phyloP scores from a whole-genome alignment of 92 coral and sea anemone species.

The Bergia puertoricense region DNA sequence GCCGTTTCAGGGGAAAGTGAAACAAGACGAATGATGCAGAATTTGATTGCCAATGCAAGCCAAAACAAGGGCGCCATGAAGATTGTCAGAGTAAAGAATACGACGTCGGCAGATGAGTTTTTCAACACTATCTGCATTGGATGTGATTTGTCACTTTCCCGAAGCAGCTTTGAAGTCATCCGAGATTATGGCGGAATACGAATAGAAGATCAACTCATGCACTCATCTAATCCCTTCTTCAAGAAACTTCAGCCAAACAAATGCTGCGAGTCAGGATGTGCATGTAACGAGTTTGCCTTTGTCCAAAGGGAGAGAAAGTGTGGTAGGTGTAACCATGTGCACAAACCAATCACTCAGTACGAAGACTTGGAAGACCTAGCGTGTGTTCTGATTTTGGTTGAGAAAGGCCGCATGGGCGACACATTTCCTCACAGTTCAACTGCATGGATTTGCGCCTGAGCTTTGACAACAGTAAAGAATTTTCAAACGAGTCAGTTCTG shows the following conservation, averaged over 20 bases:
- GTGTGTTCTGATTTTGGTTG: constrained; percentile 45
- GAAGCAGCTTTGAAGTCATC: constrained; percentile 39
- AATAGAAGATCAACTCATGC: constrained; percentile 37
- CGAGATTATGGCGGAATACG: constrained; percentile 42
- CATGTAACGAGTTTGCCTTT: background rate
- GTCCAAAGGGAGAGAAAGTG: too few species aligned
- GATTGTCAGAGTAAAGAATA: constrained; percentile 42
- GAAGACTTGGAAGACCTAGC: constrained; percentile 51
- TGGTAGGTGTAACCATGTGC: constrained; percentile 33
- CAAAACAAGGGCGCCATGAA: constrained; percentile 28
- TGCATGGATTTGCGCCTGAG: constrained; percentile 51
- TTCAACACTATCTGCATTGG: constrained; percentile 29
- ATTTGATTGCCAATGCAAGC: constrained; percentile 27
- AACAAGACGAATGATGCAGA: constrained; percentile 34
- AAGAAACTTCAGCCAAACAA: constrained; percentile 33
- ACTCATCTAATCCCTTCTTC: constrained; percentile 43
- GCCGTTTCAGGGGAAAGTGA: background rate
- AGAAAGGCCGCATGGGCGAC: constrained; percentile 62
- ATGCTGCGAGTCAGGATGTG: constrained; percentile 42
- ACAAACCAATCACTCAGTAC: constrained; percentile 46
- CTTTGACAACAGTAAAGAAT: constrained; percentile 34
- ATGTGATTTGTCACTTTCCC: background rate
- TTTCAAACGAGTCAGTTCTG: constrained; percentile 15
- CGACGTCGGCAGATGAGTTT: constrained; percentile 46
- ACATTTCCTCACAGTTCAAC: constrained; percentile 51